Evolutionary conservation across 2,113 vertebrate genomes (phyloP), one percentile per base, ranked within the genome.

Genomic region (Seriola rivoliana): DNA sequence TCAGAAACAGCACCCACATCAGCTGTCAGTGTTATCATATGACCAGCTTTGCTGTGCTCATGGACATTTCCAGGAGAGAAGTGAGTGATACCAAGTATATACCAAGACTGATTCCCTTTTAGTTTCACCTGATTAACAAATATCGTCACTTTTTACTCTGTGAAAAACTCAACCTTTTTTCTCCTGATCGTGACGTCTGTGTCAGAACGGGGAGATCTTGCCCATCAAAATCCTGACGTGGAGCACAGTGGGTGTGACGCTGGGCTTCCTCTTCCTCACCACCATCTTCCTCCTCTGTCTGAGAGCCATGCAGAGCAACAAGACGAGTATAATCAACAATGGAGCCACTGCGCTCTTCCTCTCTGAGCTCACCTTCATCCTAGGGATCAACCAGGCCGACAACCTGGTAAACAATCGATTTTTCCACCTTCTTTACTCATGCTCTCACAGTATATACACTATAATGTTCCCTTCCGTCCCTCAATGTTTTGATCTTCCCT

Each of bases 11-110:
- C 94, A 97, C 96, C 75, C 98, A 99, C 23, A 96, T 99, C 93
- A 98, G 96, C 95, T 99, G 98, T 91, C 97, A 97, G 94, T 99
- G 97, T 85, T 97, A 96, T 78, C 97, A 99, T 93, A 97, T 98
- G 95, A 98, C 97, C 48, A 98, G 97, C 91, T 98, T 98, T 0
- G 98, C 98, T 0, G 97, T 99, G 73, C 96, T 99, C 84, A 99
- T 99, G 98, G 98, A 99, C 21, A 91, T 98, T 87, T 99, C 97
- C 79, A 95, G 94, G 65, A 93, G 98, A 67, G 98, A 99, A 96
- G 98, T 97, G 75, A 89, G 86, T 4, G 42, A 44, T 23, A 4
- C 32, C 14, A 2, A 29, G 29, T 29, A 29, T 2, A 29, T 29
- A 29, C 29, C 16, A 29, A 54, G 29, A 29, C 2, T 29, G 29